Evolutionary conservation across 2,888 invertebrate genomes (phyloP).

Genomic region (Oligia latruncula): DNA sequence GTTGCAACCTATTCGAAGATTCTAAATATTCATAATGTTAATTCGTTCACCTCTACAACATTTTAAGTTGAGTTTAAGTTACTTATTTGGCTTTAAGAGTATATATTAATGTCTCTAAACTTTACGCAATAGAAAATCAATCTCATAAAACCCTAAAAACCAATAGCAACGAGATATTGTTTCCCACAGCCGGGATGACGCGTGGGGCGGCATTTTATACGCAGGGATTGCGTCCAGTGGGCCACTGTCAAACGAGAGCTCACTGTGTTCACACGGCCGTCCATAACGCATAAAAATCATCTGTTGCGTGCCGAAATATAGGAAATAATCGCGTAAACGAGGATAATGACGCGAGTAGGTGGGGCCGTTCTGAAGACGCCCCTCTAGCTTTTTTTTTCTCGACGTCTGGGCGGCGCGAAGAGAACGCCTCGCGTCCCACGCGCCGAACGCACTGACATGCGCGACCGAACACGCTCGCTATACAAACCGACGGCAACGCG

Average conservation of each 20-base stretch:
- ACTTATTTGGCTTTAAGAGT: background rate
- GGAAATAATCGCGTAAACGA: conserved; percentile 87
- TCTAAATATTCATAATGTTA: background rate
- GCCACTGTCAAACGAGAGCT: conserved; percentile 88
- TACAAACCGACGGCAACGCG: conserved; percentile 83
- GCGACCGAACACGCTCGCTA: conserved; percentile 79
- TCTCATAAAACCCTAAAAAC: conserved; percentile 37
- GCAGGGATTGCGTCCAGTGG: conserved; percentile 83
- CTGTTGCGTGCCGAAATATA: conserved; percentile 84
- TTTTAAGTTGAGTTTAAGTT: background rate
- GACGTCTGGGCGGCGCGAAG: conserved; percentile 86
- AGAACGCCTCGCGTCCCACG: conserved; percentile 87
- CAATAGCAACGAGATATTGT: conserved; percentile 74
- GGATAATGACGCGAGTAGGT: conserved; percentile 88
- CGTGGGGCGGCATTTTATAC: conserved; percentile 89
- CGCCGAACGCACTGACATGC: conserved; percentile 83
- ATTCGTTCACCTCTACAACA: background rate
- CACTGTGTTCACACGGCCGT: conserved; percentile 85
- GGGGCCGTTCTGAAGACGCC: conserved; percentile 86
- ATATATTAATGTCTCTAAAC: background rate
- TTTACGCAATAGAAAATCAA: conserved; percentile 31
- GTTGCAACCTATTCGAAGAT: background rate
- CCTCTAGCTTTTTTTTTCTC: conserved; percentile 86
- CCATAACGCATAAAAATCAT: conserved; percentile 78
- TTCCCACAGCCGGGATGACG: conserved; percentile 82